Conservation (phyloP, 2,888 invertebrate genomes). For the Acleris laterana region DNA sequence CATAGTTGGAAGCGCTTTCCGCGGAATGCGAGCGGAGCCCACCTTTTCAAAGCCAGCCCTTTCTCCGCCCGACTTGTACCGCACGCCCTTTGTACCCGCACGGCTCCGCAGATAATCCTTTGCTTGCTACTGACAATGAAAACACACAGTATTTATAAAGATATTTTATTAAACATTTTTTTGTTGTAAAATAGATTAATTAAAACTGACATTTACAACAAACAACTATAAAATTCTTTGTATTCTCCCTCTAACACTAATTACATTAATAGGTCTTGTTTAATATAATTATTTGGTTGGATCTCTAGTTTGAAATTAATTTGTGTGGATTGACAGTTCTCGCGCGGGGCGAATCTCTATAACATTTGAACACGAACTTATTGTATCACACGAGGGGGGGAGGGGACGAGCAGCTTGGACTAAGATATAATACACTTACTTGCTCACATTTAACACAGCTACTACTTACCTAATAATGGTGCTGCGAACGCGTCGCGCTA, state of each 20-base stretch:
- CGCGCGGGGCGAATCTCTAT: constrained; percentile 44
- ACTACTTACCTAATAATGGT: constrained; percentile 25
- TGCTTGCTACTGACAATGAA: constrained; percentile 47
- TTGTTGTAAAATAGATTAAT: constrained; percentile 82
- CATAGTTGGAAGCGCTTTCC: constrained; percentile 61
- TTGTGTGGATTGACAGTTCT: constrained; percentile 54
- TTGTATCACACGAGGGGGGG: constrained; percentile 72
- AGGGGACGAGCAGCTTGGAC: constrained; percentile 45
- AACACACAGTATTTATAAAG: constrained; percentile 73
- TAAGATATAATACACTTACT: constrained; percentile 27
- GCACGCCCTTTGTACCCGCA: constrained; percentile 39
- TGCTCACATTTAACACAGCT: constrained; percentile 30
- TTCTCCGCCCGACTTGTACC: constrained; percentile 50
- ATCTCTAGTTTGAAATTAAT: constrained; percentile 55
- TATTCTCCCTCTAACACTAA: constrained; percentile 73
- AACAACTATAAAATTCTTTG: constrained; percentile 84
- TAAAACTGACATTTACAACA: constrained; percentile 84
- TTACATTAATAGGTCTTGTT: constrained; percentile 75
- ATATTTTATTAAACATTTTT: constrained; percentile 83
- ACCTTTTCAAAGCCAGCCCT: constrained; percentile 53
- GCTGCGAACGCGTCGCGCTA: background rate
- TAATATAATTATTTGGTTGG: constrained; percentile 56
- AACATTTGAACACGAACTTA: constrained; percentile 70
- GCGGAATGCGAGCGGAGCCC: constrained; percentile 57
- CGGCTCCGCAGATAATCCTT: constrained; percentile 42